Base-by-base conservation (phyloP, 2,797 vertebrate species). In the Hoplostethus mediterraneus region DNA sequence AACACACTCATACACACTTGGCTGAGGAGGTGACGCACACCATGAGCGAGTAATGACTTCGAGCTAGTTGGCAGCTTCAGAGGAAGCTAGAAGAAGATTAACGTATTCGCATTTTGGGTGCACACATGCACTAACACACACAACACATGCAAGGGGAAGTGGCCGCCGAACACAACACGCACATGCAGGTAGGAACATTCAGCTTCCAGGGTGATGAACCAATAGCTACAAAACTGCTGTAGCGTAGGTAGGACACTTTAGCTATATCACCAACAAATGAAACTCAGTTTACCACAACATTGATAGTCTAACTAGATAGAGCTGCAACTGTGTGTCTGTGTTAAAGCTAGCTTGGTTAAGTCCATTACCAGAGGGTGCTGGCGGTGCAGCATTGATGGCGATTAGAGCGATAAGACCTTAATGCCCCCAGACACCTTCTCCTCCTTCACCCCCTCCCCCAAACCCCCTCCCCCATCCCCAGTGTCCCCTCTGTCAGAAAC, bases 361-460 rank as follows among this genome's bases (percentile, higher is more conserved):
- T 91, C 85, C 44, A 89, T 94, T 90, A 94, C 68, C 84, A 72
- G 61, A 88, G 84, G 81, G 11, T 93, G 81, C 63, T 91, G 80
- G 63, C 88, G 80, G 90, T 93, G 82, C 91, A 92, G 90, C 75
- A 89, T 81, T 88, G 73, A 88, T 90, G 30, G 51, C 86, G 90
- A 94, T 95, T 95, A 95, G 59, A 74, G 44, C 72, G 79, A 75
- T 93, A 93, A 95, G 77, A 91, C 73, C 68, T 86, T 90, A 83
- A 92, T 92, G 87, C 90, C 89, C 85, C 86, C 54, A 84, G 79
- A 87, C 84, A 82, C 84, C 80, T 86, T 87, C 67, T 53, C 36
- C 57, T 38, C 47, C 44, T 71, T 79, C 64, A 75, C 61, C 13
- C 61, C 42, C 52, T 14, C 65, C 72, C 56, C 56, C 28, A 30